phyloP scores from a whole-genome alignment of 2,888 invertebrate genomes.

The Iselma pallidipennis region DNA sequence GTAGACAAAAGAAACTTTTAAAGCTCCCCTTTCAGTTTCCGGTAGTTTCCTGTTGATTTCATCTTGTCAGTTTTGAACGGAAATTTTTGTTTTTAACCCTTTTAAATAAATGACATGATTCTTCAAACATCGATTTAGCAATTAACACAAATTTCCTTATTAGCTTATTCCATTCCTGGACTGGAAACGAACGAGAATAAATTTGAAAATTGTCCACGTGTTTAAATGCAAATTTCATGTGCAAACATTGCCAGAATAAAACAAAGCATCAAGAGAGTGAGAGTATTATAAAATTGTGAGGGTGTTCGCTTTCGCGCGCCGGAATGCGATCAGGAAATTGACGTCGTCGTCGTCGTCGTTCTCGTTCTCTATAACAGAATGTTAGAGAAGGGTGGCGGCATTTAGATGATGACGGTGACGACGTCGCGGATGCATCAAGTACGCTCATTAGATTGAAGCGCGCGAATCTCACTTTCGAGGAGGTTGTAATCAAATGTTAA shows the following conservation, averaged over 20 bases:
- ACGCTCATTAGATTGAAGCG: slow-evolving; percentile 24
- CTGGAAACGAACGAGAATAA: not conserved
- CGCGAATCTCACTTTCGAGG: slow-evolving; percentile 26
- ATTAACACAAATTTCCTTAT: slow-evolving; percentile 10
- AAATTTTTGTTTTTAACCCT: not conserved
- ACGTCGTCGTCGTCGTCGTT: slow-evolving; percentile 11
- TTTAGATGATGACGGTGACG: slow-evolving; percentile 11
- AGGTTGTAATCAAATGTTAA: slow-evolving; percentile 37
- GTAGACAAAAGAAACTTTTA: no score
- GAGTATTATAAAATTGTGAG: not conserved
- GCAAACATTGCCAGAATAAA: not conserved
- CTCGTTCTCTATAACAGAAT: not conserved
- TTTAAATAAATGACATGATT: not conserved
- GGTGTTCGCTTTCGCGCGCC: slow-evolving; percentile 7
- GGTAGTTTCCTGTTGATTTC: slow-evolving; percentile 19
- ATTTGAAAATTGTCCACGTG: not conserved
- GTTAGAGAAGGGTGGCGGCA: not conserved
- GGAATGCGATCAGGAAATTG: slow-evolving; percentile 24
- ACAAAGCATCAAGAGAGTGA: not conserved
- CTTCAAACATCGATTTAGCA: slow-evolving; percentile 6
- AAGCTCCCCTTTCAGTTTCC: no score
- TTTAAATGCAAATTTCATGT: not conserved
- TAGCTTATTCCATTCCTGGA: not conserved
- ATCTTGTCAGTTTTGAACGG: not conserved
- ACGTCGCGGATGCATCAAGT: slow-evolving; percentile 22